Conservation (phyloP, 2,797 vertebrate species). For the Phalloptychus januarius region DNA sequence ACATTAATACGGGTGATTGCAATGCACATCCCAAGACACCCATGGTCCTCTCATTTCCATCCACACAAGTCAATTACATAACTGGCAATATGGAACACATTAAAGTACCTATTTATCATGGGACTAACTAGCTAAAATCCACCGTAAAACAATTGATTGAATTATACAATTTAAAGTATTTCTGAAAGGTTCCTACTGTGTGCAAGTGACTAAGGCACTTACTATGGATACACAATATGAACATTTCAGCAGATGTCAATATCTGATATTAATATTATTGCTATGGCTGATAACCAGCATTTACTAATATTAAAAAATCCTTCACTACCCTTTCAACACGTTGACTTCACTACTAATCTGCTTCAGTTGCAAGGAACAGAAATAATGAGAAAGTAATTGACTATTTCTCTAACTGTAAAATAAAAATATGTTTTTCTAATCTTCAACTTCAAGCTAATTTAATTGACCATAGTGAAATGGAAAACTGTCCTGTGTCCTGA, state of each 20-base stretch:
- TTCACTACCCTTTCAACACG: no score
- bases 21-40: constrained; percentile 30
- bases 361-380: background rate
- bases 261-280: no score
- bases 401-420: background rate
- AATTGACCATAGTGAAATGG: background rate
- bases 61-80: constrained; percentile 32
- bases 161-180: background rate
- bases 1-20: constrained; percentile 4
- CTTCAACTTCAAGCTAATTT: background rate
- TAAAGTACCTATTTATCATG: constrained; percentile 40
- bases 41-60: constrained; percentile 37
- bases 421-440: background rate
- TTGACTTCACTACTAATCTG: no score
- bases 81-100: constrained; percentile 42
- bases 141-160: constrained; percentile 12
- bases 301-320: no score
- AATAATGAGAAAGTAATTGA: background rate
- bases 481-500: background rate
- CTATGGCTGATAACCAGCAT: no score
- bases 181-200: background rate
- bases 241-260: no score
- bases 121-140: constrained; percentile 36
- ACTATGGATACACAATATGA: no score
- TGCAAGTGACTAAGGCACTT: background rate